Percentiles rank a stretch among this genome's conserved stretches.
These are phyloP conservation scores for Taurulus bubalis DNA, from an alignment of 2,113 vertebrate genomes.

Conservation along the genomic window DNA sequence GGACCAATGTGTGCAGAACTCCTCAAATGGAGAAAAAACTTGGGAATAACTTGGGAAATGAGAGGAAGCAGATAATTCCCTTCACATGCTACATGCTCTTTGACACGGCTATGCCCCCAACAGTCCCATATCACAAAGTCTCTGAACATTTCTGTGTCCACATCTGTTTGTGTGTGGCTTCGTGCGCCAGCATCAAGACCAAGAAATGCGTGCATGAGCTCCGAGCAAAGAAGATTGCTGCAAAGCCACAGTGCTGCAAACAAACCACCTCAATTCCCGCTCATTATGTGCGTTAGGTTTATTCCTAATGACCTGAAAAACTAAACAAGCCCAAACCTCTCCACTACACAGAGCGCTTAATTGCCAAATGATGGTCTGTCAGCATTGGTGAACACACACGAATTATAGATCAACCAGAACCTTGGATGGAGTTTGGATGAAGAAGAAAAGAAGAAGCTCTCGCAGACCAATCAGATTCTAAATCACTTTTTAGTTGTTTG, in stretches of 20 bases:
- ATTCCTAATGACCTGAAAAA: conserved; percentile 69
- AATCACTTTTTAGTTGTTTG: not conserved
- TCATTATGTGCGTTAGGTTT: conserved; percentile 65
- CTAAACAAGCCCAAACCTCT: conserved; percentile 57
- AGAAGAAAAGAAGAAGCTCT: not conserved
- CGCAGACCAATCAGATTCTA: not conserved
- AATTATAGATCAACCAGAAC: conserved; percentile 1
- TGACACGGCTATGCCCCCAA: conserved; percentile 9
- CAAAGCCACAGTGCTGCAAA: conserved; percentile 47
- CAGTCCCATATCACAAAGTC: not conserved
- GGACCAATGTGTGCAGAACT: conserved; percentile 38
- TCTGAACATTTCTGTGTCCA: conserved; percentile 26
- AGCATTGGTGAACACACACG: conserved; percentile 23
- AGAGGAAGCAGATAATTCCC: conserved; percentile 51
- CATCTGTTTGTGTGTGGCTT: not conserved
- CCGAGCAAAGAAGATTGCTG: conserved; percentile 31
- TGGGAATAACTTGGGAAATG: conserved; percentile 20
- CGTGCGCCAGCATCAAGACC: not conserved
- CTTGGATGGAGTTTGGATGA: not conserved
- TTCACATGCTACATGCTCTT: conserved; percentile 38
- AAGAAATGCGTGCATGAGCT: conserved; percentile 33
- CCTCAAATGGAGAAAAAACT: conserved; percentile 23
- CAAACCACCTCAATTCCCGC: conserved; percentile 48
- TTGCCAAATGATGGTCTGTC: conserved; percentile 60
- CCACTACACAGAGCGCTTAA: conserved; percentile 30